These are phyloP conservation scores for Nycticorax nycticorax DNA, from an alignment of 2,113 vertebrate genomes.

Conservation along the genomic window DNA sequence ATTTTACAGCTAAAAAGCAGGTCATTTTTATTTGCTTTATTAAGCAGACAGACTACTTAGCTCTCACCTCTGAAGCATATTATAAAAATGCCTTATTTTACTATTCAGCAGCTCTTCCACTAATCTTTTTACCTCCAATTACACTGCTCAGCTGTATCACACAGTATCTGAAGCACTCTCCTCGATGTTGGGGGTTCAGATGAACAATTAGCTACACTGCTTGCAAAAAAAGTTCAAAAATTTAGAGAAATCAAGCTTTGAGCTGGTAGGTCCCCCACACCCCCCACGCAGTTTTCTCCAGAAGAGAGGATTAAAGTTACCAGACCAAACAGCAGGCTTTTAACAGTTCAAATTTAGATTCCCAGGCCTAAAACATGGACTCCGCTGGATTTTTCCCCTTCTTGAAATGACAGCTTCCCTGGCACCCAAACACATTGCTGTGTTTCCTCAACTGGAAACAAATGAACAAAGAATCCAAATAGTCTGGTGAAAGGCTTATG, in stretches of 20 bases:
- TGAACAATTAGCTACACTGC: background rate
- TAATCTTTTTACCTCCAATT: background rate
- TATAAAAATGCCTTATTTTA: background rate
- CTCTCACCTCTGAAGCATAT: background rate
- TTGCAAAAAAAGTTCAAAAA: background rate
- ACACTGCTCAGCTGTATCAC: background rate
- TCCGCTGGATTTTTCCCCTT: background rate
- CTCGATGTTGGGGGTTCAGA: fast-evolving
- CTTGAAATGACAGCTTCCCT: conserved; percentile 11
- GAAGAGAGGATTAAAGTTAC: background rate
- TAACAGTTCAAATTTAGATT: background rate
- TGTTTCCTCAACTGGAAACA: conserved; percentile 45
- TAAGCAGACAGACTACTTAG: background rate
- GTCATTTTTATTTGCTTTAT: background rate
- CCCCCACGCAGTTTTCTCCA: background rate
- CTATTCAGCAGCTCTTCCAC: background rate
- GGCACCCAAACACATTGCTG: conserved; percentile 6
- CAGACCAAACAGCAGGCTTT: background rate
- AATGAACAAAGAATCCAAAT: conserved; percentile 26
- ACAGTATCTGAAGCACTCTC: background rate
- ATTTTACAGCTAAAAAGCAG: background rate
- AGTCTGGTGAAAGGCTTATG: conserved; percentile 12
- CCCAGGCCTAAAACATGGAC: background rate
- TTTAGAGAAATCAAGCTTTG: background rate
- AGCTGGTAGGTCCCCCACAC: background rate